Evolutionary conservation across 2,797 vertebrate species (phyloP).

Genomic region (Scyliorhinus canicula): DNA sequence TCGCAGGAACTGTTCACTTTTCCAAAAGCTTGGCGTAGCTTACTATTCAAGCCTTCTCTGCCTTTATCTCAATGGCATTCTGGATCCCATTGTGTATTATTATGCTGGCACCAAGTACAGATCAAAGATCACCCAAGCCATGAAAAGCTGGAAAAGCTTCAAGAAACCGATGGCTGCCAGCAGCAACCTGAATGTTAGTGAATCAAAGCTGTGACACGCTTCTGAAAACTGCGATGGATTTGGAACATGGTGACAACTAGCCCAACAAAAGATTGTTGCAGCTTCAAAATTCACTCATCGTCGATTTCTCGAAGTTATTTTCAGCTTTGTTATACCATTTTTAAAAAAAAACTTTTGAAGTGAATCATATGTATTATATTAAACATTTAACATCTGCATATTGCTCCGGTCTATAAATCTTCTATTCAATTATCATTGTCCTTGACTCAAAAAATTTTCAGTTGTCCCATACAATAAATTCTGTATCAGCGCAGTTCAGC

Average conservation of each 20-base stretch:
- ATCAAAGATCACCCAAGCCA: neutral
- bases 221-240: neutral
- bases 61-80: neutral
- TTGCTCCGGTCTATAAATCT: neutral
- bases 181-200: neutral
- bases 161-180: neutral
- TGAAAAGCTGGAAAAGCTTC: neutral
- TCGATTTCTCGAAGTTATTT: neutral
- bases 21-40: neutral
- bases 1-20: neutral
- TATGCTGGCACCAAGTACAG: neutral
- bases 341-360: too few relatives aligned
- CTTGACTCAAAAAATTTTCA: neutral
- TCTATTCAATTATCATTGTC: neutral
- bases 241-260: neutral
- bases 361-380: neutral
- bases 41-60: neutral
- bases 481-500: too few relatives aligned
- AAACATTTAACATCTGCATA: neutral
- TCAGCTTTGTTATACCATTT: neutral
- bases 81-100: conserved; percentile 7
- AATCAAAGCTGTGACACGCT: neutral
- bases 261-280: too few relatives aligned
- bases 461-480: neutral
- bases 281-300: neutral